These are phyloP conservation scores for Malacoraja senta DNA, from an alignment of 2,797 vertebrate genomes.

Conservation along the genomic window DNA sequence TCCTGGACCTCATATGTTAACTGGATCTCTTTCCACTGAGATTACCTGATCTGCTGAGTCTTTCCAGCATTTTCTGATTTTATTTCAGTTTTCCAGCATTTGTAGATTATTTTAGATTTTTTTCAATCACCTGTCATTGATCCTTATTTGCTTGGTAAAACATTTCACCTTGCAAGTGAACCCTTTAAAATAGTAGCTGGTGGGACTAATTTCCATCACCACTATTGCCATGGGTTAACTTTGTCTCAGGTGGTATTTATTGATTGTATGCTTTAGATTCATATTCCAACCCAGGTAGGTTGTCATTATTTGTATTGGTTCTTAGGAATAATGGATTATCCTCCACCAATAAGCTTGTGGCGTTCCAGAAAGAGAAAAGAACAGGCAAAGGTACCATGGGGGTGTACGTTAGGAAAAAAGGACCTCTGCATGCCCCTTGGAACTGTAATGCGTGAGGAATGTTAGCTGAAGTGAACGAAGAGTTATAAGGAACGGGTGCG, in stretches of 20 bases:
- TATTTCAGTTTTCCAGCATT: too few relatives aligned
- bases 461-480: neutral
- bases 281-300: neutral
- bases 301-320: neutral
- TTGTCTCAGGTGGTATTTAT: neutral
- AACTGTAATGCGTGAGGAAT: neutral
- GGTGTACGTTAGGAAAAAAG: neutral
- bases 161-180: too few relatives aligned
- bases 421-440: neutral
- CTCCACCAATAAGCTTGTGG: neutral
- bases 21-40: too few relatives aligned
- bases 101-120: too few relatives aligned
- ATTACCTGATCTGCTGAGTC: too few relatives aligned
- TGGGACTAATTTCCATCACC: neutral
- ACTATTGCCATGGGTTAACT: neutral
- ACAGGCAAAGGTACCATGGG: neutral
- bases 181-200: neutral
- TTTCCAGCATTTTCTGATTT: too few relatives aligned
- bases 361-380: neutral
- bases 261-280: neutral
- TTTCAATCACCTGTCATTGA: too few relatives aligned
- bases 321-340: neutral
- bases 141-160: neutral
- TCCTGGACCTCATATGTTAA: too few relatives aligned
- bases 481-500: neutral